Evolutionary conservation across 2,113 vertebrate species (phyloP).

Genomic region (Hystrix cristata): DNA sequence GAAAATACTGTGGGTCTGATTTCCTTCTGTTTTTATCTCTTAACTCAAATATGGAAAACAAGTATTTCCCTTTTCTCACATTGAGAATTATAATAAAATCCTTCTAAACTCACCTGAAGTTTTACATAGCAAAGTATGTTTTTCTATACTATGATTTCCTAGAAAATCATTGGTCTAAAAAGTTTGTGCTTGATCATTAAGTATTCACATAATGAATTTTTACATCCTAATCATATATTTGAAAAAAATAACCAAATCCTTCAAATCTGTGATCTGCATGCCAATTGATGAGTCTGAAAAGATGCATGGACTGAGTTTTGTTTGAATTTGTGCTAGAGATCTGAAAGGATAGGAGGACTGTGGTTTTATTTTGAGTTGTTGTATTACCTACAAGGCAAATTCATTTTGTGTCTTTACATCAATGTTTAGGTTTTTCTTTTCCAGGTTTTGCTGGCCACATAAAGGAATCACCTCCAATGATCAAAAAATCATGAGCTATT

Average conservation of each 20-base stretch:
- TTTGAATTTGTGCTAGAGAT: conserved; percentile 91
- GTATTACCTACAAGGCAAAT: conserved; percentile 84
- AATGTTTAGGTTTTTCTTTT: conserved; percentile 77
- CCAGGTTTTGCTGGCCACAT: conserved; percentile 82
- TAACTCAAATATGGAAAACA: neutral
- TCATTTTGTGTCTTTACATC: conserved; percentile 79
- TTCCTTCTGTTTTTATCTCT: conserved; percentile 37
- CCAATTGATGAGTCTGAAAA: conserved; percentile 85
- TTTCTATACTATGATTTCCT: conserved; percentile 38
- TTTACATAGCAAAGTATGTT: conserved; percentile 52
- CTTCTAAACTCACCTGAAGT: conserved; percentile 60
- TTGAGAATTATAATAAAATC: conserved; percentile 41
- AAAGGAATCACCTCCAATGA: conserved; percentile 56
- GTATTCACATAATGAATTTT: conserved; percentile 89
- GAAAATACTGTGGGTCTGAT: neutral
- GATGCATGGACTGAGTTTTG: conserved; percentile 90
- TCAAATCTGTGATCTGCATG: conserved; percentile 88
- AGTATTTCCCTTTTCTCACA: neutral
- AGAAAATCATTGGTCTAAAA: conserved; percentile 41
- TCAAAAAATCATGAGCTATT: conserved; percentile 52
- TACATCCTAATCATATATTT: conserved; percentile 88
- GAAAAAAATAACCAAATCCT: conserved; percentile 87
- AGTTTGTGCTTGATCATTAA: conserved; percentile 54
- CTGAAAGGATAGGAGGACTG: conserved; percentile 93
- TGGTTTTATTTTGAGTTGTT: conserved; percentile 95